Conservation (phyloP, 2,797 vertebrate species). For the Cephalopachus bancanus region DNA sequence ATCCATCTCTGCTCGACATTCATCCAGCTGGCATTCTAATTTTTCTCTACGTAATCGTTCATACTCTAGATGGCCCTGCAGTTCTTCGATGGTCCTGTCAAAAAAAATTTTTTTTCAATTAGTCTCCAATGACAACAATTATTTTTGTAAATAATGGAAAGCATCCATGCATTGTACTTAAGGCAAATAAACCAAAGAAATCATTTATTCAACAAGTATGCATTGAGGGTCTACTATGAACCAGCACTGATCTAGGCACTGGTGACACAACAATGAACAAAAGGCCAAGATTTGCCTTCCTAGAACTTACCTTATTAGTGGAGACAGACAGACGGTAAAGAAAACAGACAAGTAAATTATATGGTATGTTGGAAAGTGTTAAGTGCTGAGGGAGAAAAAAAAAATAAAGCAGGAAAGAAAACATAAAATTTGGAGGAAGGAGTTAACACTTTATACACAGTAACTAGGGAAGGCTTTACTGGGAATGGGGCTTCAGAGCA, state of each 20-base stretch:
- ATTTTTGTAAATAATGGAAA: slow-evolving; percentile 37
- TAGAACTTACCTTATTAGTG: background rate
- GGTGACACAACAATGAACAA: background rate
- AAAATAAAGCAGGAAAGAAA: slow-evolving; percentile 18
- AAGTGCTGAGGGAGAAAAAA: background rate
- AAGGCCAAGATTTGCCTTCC: background rate
- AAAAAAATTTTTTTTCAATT: slow-evolving; percentile 55
- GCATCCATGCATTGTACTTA: slow-evolving; percentile 24
- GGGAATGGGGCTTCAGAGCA: background rate
- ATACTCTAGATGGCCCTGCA: slow-evolving; percentile 89
- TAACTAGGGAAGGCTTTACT: slow-evolving; percentile 49
- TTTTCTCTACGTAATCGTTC: slow-evolving; percentile 90
- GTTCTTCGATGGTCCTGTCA: slow-evolving; percentile 86
- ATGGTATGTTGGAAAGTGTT: background rate
- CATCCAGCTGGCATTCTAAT: slow-evolving; percentile 90
- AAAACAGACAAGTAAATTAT: slow-evolving; percentile 17
- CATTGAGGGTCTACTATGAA: background rate
- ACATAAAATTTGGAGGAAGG: background rate
- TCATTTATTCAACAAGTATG: slow-evolving; percentile 34
- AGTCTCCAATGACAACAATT: slow-evolving; percentile 47
- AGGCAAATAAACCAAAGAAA: slow-evolving; percentile 65
- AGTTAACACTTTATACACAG: background rate
- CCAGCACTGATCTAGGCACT: background rate
- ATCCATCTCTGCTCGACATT: slow-evolving; percentile 86
- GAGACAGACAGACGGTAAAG: background rate